A percentile compares a stretch with the other conserved stretches of the same genome.
Evolutionary conservation across 1,140 invertebrate genomes (phyloP).

Genomic region (Eumeta japonica): DNA sequence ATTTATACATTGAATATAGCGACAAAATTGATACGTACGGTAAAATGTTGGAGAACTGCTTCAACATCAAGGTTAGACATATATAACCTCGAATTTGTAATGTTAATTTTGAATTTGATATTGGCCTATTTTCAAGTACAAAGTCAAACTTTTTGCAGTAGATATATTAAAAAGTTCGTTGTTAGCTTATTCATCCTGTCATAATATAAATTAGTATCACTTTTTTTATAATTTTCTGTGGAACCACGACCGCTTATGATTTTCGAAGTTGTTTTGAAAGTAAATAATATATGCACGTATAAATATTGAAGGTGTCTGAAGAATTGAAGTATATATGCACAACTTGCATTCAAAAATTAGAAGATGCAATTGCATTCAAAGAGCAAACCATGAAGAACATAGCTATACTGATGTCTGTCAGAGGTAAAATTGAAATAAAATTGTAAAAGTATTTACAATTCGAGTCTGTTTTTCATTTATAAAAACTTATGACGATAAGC

Average conservation of each 20-base stretch:
- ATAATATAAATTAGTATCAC: constrained; percentile 4
- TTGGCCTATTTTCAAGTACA: not conserved
- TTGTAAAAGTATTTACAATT: constrained; percentile 3
- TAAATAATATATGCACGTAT: not conserved
- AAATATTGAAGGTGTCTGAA: constrained; percentile 22
- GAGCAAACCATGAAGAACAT: constrained; percentile 28
- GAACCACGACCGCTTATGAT: too few relatives aligned
- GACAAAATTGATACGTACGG: constrained; percentile 43
- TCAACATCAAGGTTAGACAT: constrained; percentile 37
- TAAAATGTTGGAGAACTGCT: constrained; percentile 46
- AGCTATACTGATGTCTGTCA: constrained; percentile 26
- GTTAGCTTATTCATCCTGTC: constrained; percentile 2
- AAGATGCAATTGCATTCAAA: constrained; percentile 26
- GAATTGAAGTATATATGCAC: constrained; percentile 35
- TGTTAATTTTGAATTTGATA: constrained; percentile 6
- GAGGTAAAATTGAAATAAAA: constrained; percentile 17
- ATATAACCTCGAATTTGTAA: constrained; percentile 6
- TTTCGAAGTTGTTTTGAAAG: too few relatives aligned
- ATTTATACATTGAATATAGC: constrained; percentile 43
- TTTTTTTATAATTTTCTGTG: too few relatives aligned
- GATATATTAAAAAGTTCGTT: not conserved
- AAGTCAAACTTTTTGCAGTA: not conserved
- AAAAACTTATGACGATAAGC: too few relatives aligned
- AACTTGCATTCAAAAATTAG: constrained; percentile 26
- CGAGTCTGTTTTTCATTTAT: too few relatives aligned